A percentile compares a stretch with the other conserved stretches of the same genome.
Evolutionary conservation across 2,888 invertebrate genomes (phyloP).

Genomic region (Geotrupes spiniger): DNA sequence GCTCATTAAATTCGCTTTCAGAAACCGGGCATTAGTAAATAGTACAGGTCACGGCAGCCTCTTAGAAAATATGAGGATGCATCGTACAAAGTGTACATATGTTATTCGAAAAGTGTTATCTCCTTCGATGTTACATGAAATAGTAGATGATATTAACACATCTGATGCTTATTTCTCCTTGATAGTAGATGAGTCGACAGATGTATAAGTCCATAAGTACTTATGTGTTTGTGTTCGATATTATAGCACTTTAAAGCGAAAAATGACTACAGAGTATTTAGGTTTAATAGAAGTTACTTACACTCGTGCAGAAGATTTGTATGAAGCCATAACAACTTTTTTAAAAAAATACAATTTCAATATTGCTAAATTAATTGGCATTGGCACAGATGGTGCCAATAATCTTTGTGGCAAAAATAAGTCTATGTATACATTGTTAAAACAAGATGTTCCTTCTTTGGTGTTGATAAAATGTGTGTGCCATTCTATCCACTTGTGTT

Average conservation of each 20-base stretch:
- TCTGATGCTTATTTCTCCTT: neutral
- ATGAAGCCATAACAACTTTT: constrained; percentile 11
- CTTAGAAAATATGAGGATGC: too few species aligned
- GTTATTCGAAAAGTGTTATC: neutral
- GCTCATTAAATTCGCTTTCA: too few species aligned
- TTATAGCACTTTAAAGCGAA: constrained; percentile 22
- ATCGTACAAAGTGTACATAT: neutral
- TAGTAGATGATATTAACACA: neutral
- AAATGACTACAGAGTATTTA: constrained; percentile 26
- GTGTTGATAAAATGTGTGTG: constrained; percentile 30
- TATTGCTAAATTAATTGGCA: constrained; percentile 27
- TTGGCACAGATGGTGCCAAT: constrained; percentile 35
- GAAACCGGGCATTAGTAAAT: too few species aligned
- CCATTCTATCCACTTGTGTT: constrained; percentile 32
- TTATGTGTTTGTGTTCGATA: constrained; percentile 21
- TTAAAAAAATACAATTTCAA: constrained; percentile 4
- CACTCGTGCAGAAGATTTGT: constrained; percentile 23
- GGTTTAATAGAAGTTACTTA: constrained; percentile 21
- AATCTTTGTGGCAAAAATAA: constrained; percentile 30
- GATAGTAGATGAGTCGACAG: neutral
- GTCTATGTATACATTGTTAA: constrained; percentile 25
- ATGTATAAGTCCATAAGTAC: neutral
- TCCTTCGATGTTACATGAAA: neutral
- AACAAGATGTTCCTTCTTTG: constrained; percentile 23
- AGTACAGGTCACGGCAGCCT: too few species aligned